These are phyloP conservation scores for Hydrotaea cyrtoneurina DNA, from an alignment of 2,888 invertebrate genomes.

Conservation along the genomic window DNA sequence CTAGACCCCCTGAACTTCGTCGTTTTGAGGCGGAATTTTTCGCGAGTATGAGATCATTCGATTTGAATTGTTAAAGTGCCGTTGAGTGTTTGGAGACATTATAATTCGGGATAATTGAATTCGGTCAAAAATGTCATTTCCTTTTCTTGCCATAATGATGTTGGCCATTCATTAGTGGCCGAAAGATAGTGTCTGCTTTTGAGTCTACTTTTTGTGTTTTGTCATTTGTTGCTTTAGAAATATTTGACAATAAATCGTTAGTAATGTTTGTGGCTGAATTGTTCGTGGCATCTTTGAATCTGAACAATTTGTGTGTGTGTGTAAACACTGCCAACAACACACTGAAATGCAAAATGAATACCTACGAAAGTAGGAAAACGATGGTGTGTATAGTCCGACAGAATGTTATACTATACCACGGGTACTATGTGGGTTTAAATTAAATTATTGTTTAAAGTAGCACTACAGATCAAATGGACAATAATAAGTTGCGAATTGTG, in stretches of 20 bases:
- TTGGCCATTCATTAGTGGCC: slow-evolving; percentile 18
- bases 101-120: slow-evolving; percentile 33
- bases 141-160: slow-evolving; percentile 13
- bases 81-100: slow-evolving; percentile 24
- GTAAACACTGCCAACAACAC: slow-evolving; percentile 43
- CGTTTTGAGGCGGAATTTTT: neutral
- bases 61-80: slow-evolving; percentile 23
- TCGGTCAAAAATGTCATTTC: slow-evolving; percentile 21
- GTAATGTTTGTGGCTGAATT: slow-evolving; percentile 52
- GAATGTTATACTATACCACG: neutral
- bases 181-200: neutral
- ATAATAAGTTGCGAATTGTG: too few species aligned
- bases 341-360: neutral
- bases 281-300: slow-evolving; percentile 45
- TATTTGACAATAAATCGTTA: slow-evolving; percentile 65
- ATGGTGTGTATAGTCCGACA: neutral
- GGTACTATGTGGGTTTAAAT: too few species aligned
- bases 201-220: neutral
- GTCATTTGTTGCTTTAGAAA: slow-evolving; percentile 46
- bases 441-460: too few species aligned
- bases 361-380: neutral
- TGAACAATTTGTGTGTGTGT: slow-evolving; percentile 46
- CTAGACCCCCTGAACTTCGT: slow-evolving; percentile 17
- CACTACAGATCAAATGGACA: too few species aligned
- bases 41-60: neutral